Base-by-base conservation (phyloP, 2,797 vertebrate genomes). In the Sparidentex hasta region DNA sequence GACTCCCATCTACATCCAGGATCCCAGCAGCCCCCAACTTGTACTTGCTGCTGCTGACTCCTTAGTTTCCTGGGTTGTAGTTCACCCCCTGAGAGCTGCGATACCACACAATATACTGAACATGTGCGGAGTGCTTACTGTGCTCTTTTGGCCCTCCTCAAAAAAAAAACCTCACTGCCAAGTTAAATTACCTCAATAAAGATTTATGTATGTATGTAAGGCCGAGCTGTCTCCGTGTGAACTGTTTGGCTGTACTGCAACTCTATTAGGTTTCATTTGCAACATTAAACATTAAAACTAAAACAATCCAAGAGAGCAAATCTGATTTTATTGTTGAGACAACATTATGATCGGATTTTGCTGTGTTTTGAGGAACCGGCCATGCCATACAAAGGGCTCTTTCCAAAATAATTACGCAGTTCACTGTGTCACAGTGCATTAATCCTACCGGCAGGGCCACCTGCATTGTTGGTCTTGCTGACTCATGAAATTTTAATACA, bases 61-160 rank as follows among this genome's bases (percentile, higher is more conserved):
- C 76, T 85, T 88, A 78, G 59, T 93, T 93, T 94, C 80, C 86
- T 76, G 77, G 82, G 92, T 84, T 93, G 92, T 82, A 93, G 84
- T 84, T 94, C 90, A 94, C 93, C 92, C 38, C 94, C 82, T 82
- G 94, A 94, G 94, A 94, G 88, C 87, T 78, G 64, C 81, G 86
- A 84, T 80, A 87, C 91, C 88, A 90, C 78, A 84, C 90, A 92
- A 88, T 91, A 92, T 88, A 90, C 78, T 85, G 81, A 85, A 81
- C 77, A 87, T 82, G 80, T 72, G 71, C 89, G 71, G 82, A 94
- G 69, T 91, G 92, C 94, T 94, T 92, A 94, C 92, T 82, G 7
- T 16, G 91, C 92, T 88, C 65, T 90, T 93, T 92, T 71, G 78
- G 81, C 41, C 84, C 66, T 68, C 83, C 84, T 80, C 41, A 80